These are phyloP conservation scores for Lasioglossum lativentre DNA, from an alignment of 2,888 invertebrate species.

Conservation along the genomic window DNA sequence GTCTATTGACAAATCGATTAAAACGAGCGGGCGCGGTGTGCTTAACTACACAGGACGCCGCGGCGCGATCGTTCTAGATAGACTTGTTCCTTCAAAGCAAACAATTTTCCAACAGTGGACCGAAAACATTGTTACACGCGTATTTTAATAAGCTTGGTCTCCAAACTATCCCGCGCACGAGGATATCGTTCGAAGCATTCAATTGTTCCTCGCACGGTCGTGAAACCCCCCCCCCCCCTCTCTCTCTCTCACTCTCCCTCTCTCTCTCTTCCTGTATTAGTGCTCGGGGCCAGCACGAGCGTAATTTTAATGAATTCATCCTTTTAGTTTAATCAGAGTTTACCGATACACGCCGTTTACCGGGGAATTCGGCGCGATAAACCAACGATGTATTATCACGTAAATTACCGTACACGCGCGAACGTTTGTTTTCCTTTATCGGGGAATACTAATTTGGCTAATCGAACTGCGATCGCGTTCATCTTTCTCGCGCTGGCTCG, in stretches of 20 bases:
- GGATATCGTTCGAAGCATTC: conserved; percentile 1
- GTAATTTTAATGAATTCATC: conserved; percentile 14
- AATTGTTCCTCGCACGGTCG: background rate
- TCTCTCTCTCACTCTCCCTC: background rate
- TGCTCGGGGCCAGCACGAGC: background rate
- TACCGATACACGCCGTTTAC: conserved; percentile 17
- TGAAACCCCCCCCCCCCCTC: too few species aligned
- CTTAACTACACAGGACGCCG: background rate
- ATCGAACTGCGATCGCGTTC: background rate
- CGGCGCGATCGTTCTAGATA: background rate
- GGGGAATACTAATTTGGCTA: conserved; percentile 15
- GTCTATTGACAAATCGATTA: conserved; percentile 13
- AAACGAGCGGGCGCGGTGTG: background rate
- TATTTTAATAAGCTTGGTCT: conserved; percentile 3
- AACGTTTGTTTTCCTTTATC: conserved; percentile 14
- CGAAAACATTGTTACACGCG: background rate
- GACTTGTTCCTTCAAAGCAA: background rate
- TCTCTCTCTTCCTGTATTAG: background rate
- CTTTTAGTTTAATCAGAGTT: conserved; percentile 13
- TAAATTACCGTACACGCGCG: conserved; percentile 20
- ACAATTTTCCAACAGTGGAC: background rate
- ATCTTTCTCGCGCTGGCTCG: conserved; percentile 13
- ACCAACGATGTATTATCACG: conserved; percentile 14
- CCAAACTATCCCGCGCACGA: background rate
- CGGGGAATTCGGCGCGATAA: conserved; percentile 14